Percentiles rank a stretch among this genome's conserved stretches.
phyloP scores from a whole-genome alignment of 2,888 invertebrate species.

The Omphaloscelis lunosa region DNA sequence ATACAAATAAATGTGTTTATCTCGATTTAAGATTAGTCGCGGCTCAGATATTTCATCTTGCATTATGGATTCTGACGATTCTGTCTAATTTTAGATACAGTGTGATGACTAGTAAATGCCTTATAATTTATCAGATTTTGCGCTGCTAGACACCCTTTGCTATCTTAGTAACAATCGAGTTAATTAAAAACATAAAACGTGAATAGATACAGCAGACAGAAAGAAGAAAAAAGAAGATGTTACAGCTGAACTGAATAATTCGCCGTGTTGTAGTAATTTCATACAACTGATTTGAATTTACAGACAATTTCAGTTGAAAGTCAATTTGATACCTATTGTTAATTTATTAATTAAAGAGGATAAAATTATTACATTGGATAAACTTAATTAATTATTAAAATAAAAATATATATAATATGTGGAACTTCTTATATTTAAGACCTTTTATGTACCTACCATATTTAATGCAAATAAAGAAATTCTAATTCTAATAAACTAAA shows the following conservation, averaged over 20 bases:
- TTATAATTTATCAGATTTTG: conserved; percentile 3
- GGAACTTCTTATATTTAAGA: too few species aligned
- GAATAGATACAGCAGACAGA: neutral
- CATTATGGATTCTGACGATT: conserved; percentile 36
- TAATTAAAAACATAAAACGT: neutral
- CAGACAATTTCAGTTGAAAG: neutral
- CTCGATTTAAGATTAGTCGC: conserved; percentile 47
- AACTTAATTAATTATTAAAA: too few species aligned
- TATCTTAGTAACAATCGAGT: neutral
- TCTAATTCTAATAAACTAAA: too few species aligned
- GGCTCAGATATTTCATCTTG: conserved; percentile 37
- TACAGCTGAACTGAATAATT: neutral
- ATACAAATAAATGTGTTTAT: conserved; percentile 50
- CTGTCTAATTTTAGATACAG: conserved; percentile 28
- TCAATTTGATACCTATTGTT: neutral
- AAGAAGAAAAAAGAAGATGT: neutral
- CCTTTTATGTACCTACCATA: too few species aligned
- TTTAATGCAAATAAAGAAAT: too few species aligned
- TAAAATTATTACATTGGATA: too few species aligned
- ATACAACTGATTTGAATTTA: neutral
- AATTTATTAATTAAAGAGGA: too few species aligned
- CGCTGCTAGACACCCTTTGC: neutral
- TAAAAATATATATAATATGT: too few species aligned
- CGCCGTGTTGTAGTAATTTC: neutral
- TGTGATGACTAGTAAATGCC: conserved; percentile 4